Evolutionary conservation across 2,797 vertebrate species (phyloP).

Genomic region (Danio aesculapii): DNA sequence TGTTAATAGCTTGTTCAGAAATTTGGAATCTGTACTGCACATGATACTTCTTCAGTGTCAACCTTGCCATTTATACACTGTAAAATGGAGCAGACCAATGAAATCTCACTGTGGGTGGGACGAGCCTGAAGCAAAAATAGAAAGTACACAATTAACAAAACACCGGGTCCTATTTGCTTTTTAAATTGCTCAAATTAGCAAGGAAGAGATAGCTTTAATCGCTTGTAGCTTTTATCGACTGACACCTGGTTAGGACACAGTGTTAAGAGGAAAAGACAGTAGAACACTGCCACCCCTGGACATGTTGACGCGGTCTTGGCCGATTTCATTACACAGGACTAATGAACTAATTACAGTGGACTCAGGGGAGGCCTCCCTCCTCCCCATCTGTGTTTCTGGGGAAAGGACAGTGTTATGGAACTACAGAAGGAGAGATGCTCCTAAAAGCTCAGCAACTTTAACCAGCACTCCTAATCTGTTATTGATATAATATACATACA

Average conservation of each 20-base stretch:
- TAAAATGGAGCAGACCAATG: not conserved
- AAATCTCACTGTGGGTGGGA: not conserved
- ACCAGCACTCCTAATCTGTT: not conserved
- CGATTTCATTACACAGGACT: slow-evolving; percentile 55
- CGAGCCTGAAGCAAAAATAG: not conserved
- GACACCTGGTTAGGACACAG: slow-evolving; percentile 4
- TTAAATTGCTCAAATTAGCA: not conserved
- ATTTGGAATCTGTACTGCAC: not conserved
- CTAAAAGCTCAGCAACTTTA: not conserved
- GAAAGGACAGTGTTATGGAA: slow-evolving; percentile 1
- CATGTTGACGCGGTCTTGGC: slow-evolving; percentile 9
- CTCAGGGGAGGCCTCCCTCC: slow-evolving; percentile 43
- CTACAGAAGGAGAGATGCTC: not conserved
- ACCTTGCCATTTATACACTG: not conserved
- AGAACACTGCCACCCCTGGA: slow-evolving; percentile 17
- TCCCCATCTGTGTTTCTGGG: slow-evolving; percentile 6
- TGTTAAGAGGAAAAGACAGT: not conserved
- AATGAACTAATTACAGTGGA: slow-evolving; percentile 54
- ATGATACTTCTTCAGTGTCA: not conserved
- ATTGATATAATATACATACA: no score
- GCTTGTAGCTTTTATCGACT: not conserved
- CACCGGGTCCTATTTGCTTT: not conserved
- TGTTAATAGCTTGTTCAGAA: not conserved
- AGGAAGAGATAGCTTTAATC: not conserved
- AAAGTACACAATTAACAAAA: slow-evolving; percentile 1